Evolutionary conservation across 2,888 invertebrate species (phyloP).

Genomic region (Callimorpha dominula): DNA sequence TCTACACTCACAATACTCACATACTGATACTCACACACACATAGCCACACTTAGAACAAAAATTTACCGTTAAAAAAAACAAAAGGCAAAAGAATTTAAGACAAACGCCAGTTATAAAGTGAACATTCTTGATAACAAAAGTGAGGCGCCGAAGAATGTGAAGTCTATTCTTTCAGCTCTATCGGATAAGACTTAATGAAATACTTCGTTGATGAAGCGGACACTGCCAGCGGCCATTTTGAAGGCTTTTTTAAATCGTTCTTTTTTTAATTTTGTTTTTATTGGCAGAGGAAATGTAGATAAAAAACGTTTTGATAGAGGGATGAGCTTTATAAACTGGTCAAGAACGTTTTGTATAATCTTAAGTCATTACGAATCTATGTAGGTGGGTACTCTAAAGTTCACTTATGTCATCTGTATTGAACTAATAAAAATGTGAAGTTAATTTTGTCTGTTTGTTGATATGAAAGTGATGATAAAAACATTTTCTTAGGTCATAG

Average conservation of each 20-base stretch:
- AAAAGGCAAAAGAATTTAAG: slow-evolving; percentile 65
- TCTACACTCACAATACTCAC: not conserved
- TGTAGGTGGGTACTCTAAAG: too few relatives aligned
- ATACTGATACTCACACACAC: not conserved
- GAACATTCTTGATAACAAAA: slow-evolving; percentile 84
- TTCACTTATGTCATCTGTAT: too few relatives aligned
- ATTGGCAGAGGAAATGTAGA: not conserved
- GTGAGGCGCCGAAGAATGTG: slow-evolving; percentile 76
- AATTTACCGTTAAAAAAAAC: slow-evolving; percentile 44
- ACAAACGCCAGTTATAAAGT: slow-evolving; percentile 76
- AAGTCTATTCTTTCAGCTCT: slow-evolving; percentile 76
- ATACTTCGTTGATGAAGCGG: slow-evolving; percentile 83
- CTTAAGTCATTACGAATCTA: not conserved
- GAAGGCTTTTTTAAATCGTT: slow-evolving; percentile 32
- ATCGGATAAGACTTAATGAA: slow-evolving; percentile 81
- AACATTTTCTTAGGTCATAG: too few relatives aligned
- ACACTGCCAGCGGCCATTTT: slow-evolving; percentile 61
- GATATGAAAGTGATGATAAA: too few relatives aligned
- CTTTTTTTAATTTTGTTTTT: slow-evolving; percentile 18
- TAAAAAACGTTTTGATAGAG: not conserved
- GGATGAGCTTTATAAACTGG: not conserved
- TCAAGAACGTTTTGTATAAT: not conserved
- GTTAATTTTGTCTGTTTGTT: too few relatives aligned
- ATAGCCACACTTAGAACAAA: slow-evolving; percentile 5
- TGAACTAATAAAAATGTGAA: too few relatives aligned